Percentiles rank a stretch among this genome's conserved stretches.
phyloP scores from a whole-genome alignment of 2,797 vertebrate species.

The Chelonia mydas region DNA sequence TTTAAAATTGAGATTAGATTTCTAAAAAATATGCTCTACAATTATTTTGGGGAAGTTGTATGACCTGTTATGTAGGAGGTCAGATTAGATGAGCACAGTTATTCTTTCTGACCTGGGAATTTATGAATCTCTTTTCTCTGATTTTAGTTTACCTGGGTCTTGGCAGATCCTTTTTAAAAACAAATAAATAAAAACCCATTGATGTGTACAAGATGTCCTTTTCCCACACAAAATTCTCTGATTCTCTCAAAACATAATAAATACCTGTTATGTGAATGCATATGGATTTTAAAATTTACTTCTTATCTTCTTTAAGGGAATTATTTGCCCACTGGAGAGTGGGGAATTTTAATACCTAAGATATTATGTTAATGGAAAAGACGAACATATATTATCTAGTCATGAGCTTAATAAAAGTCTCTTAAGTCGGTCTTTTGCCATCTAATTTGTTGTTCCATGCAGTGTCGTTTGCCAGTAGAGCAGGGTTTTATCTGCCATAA shows the following conservation, averaged over 20 bases:
- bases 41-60: too few relatives aligned
- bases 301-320: neutral
- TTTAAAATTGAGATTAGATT: too few relatives aligned
- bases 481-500: too few relatives aligned
- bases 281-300: neutral
- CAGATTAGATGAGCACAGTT: too few relatives aligned
- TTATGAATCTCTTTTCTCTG: too few relatives aligned
- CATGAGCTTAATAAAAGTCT: fast-evolving
- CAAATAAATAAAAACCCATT: too few relatives aligned
- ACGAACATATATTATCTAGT: neutral
- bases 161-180: too few relatives aligned
- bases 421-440: neutral
- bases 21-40: too few relatives aligned
- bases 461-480: neutral
- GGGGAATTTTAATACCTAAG: fast-evolving
- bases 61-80: too few relatives aligned
- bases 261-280: neutral
- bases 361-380: neutral
- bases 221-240: neutral
- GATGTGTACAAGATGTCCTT: too few relatives aligned
- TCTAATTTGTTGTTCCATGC: neutral
- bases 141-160: too few relatives aligned
- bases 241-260: neutral
- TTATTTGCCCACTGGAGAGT: neutral
- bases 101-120: too few relatives aligned